phyloP scores from a whole-genome alignment of 2,113 vertebrate species.

The Herpetotheres cachinnans region DNA sequence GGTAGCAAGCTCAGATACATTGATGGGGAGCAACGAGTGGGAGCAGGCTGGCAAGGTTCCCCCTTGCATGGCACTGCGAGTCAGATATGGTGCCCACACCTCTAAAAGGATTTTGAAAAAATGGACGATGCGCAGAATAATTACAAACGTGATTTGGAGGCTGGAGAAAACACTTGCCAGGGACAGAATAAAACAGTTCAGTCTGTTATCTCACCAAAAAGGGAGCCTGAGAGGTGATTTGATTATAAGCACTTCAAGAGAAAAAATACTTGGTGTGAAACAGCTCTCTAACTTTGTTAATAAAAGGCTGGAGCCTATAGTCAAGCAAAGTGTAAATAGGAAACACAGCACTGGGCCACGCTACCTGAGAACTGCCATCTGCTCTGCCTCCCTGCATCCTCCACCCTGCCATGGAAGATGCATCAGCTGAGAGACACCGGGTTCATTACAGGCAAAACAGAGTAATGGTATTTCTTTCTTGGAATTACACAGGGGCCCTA shows the following conservation, averaged over 20 bases:
- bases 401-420: neutral
- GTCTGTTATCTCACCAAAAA: neutral
- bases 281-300: neutral
- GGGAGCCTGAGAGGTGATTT: neutral
- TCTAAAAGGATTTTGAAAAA: neutral
- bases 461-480: neutral
- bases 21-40: neutral
- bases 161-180: neutral
- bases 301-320: neutral
- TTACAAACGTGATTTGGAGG: neutral
- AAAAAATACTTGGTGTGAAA: neutral
- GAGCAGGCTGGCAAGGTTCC: neutral
- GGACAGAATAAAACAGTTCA: neutral
- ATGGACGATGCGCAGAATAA: neutral
- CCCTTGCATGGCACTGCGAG: neutral
- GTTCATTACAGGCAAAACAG: neutral
- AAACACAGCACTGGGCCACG: neutral
- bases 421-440: neutral
- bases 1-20: neutral
- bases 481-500: neutral
- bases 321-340: neutral
- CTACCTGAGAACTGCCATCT: neutral
- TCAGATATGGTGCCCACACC: neutral
- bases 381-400: neutral
- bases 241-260: neutral